A percentile compares a stretch with the other conserved stretches of the same genome.
These are phyloP conservation scores for Chaenogobius annularis DNA, from an alignment of 2,113 vertebrate species.

Conservation along the genomic window DNA sequence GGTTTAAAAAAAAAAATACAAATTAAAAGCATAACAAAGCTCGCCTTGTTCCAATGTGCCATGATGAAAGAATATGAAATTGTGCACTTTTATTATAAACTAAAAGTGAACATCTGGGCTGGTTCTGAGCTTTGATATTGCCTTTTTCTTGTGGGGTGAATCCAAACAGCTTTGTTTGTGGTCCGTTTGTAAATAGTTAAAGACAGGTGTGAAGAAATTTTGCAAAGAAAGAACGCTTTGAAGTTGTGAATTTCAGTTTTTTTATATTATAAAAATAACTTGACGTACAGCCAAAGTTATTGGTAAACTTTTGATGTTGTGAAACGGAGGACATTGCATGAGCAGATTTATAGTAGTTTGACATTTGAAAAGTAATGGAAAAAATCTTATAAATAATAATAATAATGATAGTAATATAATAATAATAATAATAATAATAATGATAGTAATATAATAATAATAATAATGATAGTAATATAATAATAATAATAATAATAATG, in stretches of 20 bases:
- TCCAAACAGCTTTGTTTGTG: background rate
- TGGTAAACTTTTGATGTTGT: too few relatives aligned
- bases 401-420: too few relatives aligned
- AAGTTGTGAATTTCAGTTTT: background rate
- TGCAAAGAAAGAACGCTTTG: background rate
- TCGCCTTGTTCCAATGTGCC: background rate
- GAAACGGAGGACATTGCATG: too few relatives aligned
- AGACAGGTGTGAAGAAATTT: background rate
- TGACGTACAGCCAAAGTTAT: too few relatives aligned
- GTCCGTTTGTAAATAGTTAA: background rate
- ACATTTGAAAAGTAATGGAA: too few relatives aligned
- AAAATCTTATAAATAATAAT: too few relatives aligned
- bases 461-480: too few relatives aligned
- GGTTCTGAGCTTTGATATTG: background rate
- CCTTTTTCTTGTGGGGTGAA: background rate
- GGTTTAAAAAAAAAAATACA: background rate
- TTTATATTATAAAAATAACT: too few relatives aligned
- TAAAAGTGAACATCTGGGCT: conserved; percentile 3
- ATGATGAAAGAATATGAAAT: background rate
- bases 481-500: too few relatives aligned
- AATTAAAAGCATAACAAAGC: background rate
- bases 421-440: too few relatives aligned
- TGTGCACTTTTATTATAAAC: background rate
- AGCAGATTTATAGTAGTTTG: too few relatives aligned
- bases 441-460: too few relatives aligned